These are phyloP conservation scores for Dione juno DNA, from an alignment of 2,888 invertebrate species.

Conservation along the genomic window DNA sequence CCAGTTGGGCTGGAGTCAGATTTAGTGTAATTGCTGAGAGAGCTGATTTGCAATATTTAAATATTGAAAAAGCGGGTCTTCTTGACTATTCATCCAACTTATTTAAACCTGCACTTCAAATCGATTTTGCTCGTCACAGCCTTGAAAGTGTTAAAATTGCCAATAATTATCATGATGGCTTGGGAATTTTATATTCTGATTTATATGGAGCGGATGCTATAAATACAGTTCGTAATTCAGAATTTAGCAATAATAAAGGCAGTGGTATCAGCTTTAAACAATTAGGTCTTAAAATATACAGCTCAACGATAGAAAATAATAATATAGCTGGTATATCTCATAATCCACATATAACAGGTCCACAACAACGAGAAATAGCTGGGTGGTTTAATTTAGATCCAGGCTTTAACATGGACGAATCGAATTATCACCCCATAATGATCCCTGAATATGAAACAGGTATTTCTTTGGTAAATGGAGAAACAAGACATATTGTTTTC, in stretches of 20 bases:
- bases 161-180: slow-evolving; percentile 95
- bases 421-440: slow-evolving; percentile 88
- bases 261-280: slow-evolving; percentile 96
- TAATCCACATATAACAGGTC: slow-evolving; percentile 92
- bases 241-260: slow-evolving; percentile 92
- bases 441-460: slow-evolving; percentile 86
- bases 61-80: slow-evolving; percentile 95
- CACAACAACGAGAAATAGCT: slow-evolving; percentile 94
- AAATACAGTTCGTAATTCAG: slow-evolving; percentile 92
- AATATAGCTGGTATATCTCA: slow-evolving; percentile 94
- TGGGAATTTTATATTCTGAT: slow-evolving; percentile 97
- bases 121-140: slow-evolving; percentile 92
- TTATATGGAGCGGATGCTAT: slow-evolving; percentile 93
- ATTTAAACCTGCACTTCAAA: slow-evolving; percentile 94
- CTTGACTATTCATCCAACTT: slow-evolving; percentile 95
- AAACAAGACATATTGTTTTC: slow-evolving; percentile 92
- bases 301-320: slow-evolving; percentile 92
- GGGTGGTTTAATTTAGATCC: slow-evolving; percentile 93
- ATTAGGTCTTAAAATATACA: slow-evolving; percentile 90
- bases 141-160: slow-evolving; percentile 91
- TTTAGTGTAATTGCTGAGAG: slow-evolving; percentile 94
- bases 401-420: slow-evolving; percentile 86
- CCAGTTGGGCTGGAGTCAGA: slow-evolving; percentile 96
- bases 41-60: slow-evolving; percentile 93
- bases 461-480: slow-evolving; percentile 87